Conservation (phyloP, 2,888 invertebrate genomes). For the Gymnosoma rotundatum region DNA sequence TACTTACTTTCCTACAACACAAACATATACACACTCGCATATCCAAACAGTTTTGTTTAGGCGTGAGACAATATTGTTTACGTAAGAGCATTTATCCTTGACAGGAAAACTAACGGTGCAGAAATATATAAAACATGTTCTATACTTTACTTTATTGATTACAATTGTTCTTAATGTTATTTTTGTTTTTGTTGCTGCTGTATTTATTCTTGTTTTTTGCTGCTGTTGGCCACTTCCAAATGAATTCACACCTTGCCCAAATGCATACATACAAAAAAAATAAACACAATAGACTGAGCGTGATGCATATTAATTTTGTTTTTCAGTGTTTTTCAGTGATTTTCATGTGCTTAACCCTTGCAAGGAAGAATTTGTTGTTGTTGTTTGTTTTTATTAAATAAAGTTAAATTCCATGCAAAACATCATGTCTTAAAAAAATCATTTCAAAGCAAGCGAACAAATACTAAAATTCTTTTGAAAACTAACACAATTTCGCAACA, state of each 20-base stretch:
- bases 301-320: slow-evolving; percentile 53
- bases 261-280: slow-evolving; percentile 9
- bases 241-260: slow-evolving; percentile 67
- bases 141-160: slow-evolving; percentile 55
- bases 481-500: no score
- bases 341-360: no score
- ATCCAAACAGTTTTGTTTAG: background rate
- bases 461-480: no score
- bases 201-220: background rate
- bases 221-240: slow-evolving; percentile 47
- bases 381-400: no score
- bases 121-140: slow-evolving; percentile 53
- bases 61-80: slow-evolving; percentile 20
- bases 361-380: no score
- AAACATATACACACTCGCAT: background rate
- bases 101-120: slow-evolving; percentile 68
- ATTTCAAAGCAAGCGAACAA: no score
- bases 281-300: slow-evolving; percentile 20
- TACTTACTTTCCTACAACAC: no score
- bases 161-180: slow-evolving; percentile 32
- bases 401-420: no score
- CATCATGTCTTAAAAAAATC: no score
- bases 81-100: slow-evolving; percentile 53
- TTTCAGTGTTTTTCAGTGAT: background rate
- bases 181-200: slow-evolving; percentile 21